Evolutionary conservation across 2,113 vertebrate genomes (phyloP).

Genomic region (Tachysurus vachellii): DNA sequence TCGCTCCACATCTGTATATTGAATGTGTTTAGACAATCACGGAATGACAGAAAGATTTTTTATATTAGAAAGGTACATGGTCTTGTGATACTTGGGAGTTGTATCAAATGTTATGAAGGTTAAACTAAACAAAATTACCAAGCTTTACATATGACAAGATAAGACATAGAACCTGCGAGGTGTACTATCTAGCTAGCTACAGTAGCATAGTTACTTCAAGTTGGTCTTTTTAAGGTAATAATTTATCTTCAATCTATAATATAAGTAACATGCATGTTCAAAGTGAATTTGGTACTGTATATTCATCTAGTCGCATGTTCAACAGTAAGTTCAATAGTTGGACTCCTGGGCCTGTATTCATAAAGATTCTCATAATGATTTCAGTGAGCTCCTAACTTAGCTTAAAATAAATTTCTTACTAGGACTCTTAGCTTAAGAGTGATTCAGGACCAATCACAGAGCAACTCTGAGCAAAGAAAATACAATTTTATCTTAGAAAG

Average conservation of each 20-base stretch:
- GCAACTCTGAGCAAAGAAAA: too few species aligned
- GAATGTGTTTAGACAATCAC: background rate
- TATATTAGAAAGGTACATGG: background rate
- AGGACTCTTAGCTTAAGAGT: too few species aligned
- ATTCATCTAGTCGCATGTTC: background rate
- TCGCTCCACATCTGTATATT: conserved; percentile 68
- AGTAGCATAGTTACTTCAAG: background rate
- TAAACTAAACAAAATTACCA: background rate
- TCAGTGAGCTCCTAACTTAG: background rate
- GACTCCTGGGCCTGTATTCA: too few species aligned
- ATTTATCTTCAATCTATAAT: background rate
- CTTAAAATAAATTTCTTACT: too few species aligned
- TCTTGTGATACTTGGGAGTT: too few species aligned
- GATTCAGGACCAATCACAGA: too few species aligned
- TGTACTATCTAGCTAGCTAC: background rate
- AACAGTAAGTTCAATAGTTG: background rate
- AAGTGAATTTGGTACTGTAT: background rate
- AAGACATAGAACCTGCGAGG: background rate
- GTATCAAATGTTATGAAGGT: background rate
- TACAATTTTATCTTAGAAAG: too few species aligned
- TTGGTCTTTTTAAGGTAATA: background rate
- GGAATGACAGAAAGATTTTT: background rate
- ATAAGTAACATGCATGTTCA: background rate
- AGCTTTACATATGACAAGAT: background rate
- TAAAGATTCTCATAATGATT: too few species aligned